Conservation (phyloP, 2,113 vertebrate species). For the Melanotaenia duboulayi region DNA sequence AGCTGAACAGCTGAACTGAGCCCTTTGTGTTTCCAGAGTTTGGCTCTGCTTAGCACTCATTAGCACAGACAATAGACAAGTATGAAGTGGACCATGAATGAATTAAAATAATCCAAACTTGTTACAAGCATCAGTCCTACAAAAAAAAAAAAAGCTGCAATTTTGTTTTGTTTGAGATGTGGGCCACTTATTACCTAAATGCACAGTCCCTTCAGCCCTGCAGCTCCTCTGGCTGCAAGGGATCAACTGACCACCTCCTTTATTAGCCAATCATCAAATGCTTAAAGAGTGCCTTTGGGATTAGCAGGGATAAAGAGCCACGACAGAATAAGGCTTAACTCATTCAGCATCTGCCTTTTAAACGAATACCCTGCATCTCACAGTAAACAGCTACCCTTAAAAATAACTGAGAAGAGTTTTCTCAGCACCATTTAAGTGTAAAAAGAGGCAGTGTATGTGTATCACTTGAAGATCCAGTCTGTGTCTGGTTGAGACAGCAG, state of each 20-base stretch:
- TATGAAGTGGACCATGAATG: background rate
- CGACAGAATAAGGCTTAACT: slow-evolving; percentile 50
- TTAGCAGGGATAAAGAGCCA: slow-evolving; percentile 66
- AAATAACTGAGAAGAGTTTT: slow-evolving; percentile 39
- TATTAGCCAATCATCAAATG: slow-evolving; percentile 75
- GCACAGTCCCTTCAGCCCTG: slow-evolving; percentile 9
- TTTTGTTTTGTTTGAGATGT: slow-evolving; percentile 1
- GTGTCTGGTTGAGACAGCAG: slow-evolving; percentile 13
- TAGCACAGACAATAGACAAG: slow-evolving; percentile 6
- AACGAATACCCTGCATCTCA: slow-evolving; percentile 43
- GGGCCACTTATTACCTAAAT: background rate
- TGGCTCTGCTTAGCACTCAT: slow-evolving; percentile 15
- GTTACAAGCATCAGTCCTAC: background rate
- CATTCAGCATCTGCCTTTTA: slow-evolving; percentile 37
- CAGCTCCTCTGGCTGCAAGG: slow-evolving; percentile 20
- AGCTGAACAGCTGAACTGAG: slow-evolving; percentile 9
- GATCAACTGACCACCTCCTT: slow-evolving; percentile 62
- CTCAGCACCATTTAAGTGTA: slow-evolving; percentile 60
- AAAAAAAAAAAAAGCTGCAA: background rate
- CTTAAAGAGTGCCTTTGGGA: slow-evolving; percentile 66
- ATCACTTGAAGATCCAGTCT: slow-evolving; percentile 32
- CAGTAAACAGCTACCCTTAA: slow-evolving; percentile 53
- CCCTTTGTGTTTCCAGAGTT: slow-evolving; percentile 29
- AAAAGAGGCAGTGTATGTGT: too few relatives aligned
- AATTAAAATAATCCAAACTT: background rate